Evolutionary conservation across 92 coral and sea anemone species (phyloP).

Genomic region (Porites divaricata): DNA sequence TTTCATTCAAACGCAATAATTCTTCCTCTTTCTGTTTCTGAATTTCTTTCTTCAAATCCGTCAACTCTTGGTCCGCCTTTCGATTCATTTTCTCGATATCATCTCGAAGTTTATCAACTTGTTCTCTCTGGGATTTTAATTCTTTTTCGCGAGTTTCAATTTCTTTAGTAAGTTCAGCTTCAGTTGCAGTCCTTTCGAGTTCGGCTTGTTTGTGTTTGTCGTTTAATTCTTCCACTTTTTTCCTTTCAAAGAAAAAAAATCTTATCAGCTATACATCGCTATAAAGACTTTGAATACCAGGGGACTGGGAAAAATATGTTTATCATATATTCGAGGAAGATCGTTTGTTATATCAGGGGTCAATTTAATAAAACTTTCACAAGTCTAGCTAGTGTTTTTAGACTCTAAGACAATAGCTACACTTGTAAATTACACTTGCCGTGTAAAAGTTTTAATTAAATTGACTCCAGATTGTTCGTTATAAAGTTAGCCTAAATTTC

Average conservation of each 20-base stretch:
- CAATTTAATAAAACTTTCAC: no score
- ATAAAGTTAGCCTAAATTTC: no score
- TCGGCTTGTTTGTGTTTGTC: conserved; percentile 89
- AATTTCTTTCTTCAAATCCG: conserved; percentile 73
- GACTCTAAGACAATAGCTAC: no score
- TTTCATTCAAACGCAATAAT: conserved; percentile 72
- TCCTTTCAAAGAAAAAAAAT: conserved; percentile 47
- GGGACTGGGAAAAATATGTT: no score
- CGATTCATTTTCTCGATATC: conserved; percentile 77
- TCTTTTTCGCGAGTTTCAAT: conserved; percentile 79
- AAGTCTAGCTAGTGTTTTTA: no score
- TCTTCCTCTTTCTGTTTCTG: conserved; percentile 88
- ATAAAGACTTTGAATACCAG: no score
- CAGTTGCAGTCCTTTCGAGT: conserved; percentile 65
- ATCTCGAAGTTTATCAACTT: conserved; percentile 80
- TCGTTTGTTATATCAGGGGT: no score
- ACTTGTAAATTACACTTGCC: no score
- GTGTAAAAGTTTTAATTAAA: no score
- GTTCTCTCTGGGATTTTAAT: conserved; percentile 71
- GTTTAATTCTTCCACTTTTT: conserved; percentile 81
- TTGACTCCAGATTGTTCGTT: no score
- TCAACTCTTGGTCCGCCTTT: conserved; percentile 81
- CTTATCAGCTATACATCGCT: not conserved
- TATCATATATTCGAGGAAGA: no score
- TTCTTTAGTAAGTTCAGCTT: conserved; percentile 82